These are phyloP conservation scores for Sternotherus odoratus DNA, from an alignment of 2,797 vertebrate genomes.

Conservation along the genomic window DNA sequence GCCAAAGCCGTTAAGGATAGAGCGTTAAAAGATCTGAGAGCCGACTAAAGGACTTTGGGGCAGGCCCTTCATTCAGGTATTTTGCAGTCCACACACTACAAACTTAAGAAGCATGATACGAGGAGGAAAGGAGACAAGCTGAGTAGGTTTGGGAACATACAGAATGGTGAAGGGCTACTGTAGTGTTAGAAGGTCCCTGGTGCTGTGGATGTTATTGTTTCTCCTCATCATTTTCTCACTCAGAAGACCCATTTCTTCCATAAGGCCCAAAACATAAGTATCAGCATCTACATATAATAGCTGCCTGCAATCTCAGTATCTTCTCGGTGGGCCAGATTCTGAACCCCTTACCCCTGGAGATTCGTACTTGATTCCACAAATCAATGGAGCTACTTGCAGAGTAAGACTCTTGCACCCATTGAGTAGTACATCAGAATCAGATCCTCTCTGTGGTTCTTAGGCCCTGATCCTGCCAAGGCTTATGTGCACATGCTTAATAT, in stretches of 20 bases:
- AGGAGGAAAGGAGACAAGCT: background rate
- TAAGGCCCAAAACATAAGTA: background rate
- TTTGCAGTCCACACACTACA: background rate
- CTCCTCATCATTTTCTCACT: background rate
- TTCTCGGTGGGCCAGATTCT: background rate
- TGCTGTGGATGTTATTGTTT: background rate
- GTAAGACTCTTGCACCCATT: background rate
- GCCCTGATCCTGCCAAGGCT: background rate
- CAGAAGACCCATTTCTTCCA: background rate
- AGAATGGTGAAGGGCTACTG: background rate
- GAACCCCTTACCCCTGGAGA: background rate
- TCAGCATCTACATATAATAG: background rate
- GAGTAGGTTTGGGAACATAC: background rate
- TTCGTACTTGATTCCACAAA: background rate
- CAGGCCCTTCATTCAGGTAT: background rate
- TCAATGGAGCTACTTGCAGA: background rate
- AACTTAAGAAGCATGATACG: background rate
- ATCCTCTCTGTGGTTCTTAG: background rate
- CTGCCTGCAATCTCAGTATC: background rate
- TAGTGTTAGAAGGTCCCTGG: background rate
- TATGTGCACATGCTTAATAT: background rate
- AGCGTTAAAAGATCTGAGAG: background rate
- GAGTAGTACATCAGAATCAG: background rate
- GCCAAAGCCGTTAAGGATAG: slow-evolving; percentile 28
- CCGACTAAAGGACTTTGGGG: background rate